Conservation (phyloP, 1,140 invertebrate species). For the Carposina sasakii region DNA sequence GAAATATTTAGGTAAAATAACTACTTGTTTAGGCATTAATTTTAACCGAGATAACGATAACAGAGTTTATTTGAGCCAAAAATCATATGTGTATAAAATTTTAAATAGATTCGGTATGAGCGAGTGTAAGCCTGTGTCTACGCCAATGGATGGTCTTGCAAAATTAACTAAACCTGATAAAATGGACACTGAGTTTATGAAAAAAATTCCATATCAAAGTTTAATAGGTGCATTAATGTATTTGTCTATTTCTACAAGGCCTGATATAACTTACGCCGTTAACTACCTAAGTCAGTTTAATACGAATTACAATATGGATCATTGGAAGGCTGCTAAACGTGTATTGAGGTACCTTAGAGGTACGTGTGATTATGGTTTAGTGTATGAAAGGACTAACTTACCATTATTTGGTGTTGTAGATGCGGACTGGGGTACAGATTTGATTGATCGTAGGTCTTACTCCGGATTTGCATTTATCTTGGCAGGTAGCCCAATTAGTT, state of each 20-base stretch:
- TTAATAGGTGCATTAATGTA: slow-evolving; percentile 43
- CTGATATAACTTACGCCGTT: slow-evolving; percentile 35
- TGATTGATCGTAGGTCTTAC: slow-evolving; percentile 28
- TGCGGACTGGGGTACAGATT: slow-evolving; percentile 31
- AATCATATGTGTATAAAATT: neutral
- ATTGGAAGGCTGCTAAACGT: slow-evolving; percentile 30
- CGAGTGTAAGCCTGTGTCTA: slow-evolving; percentile 7
- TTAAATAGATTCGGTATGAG: neutral
- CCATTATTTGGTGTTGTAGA: slow-evolving; percentile 17
- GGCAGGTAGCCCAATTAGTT: neutral
- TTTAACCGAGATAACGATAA: neutral
- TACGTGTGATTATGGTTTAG: slow-evolving; percentile 6
- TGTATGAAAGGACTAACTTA: neutral
- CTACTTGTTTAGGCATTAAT: neutral
- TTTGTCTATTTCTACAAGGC: slow-evolving; percentile 34
- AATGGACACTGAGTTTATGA: slow-evolving; percentile 9
- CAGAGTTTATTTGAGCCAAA: neutral
- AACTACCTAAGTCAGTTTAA: slow-evolving; percentile 23
- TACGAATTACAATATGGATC: slow-evolving; percentile 17
- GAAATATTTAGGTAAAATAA: neutral
- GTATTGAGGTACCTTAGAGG: slow-evolving; percentile 30
- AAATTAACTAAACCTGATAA: slow-evolving; percentile 15
- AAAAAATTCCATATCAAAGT: slow-evolving; percentile 21
- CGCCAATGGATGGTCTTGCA: slow-evolving; percentile 14
- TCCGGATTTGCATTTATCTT: slow-evolving; percentile 14